Evolutionary conservation across 2,113 vertebrate species (phyloP).

Genomic region (Grantiella picta): DNA sequence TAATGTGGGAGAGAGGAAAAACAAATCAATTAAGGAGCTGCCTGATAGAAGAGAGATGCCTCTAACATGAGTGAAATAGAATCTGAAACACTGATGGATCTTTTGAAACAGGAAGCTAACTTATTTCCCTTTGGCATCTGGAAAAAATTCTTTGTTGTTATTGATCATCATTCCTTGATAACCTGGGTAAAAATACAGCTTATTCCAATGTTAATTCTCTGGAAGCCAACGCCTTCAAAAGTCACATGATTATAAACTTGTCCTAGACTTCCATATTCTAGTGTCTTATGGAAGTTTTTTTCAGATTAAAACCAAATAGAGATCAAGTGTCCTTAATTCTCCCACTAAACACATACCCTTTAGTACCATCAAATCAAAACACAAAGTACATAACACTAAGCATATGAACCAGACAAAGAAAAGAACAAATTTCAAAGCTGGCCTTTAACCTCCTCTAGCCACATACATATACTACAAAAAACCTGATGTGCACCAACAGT

Average conservation of each 20-base stretch:
- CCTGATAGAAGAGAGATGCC: background rate
- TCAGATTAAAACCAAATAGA: background rate
- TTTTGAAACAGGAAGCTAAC: background rate
- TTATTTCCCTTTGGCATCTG: background rate
- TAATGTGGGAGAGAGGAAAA: background rate
- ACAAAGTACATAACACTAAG: background rate
- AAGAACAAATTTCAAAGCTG: background rate
- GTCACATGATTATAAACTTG: background rate
- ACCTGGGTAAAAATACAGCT: background rate
- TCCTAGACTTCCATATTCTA: background rate
- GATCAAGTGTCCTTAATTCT: background rate
- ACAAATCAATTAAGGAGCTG: background rate
- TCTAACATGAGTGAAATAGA: background rate
- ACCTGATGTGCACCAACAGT: accelerated
- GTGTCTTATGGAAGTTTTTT: background rate
- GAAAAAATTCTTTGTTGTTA: background rate
- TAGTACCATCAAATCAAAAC: background rate
- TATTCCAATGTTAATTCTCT: background rate
- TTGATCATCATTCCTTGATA: background rate
- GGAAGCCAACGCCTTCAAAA: background rate
- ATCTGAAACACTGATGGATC: background rate
- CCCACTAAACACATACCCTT: background rate
- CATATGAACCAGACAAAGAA: background rate
- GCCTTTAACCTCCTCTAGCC: background rate
- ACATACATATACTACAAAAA: background rate